Evolutionary conservation across 2,797 vertebrate genomes (phyloP).

Genomic region (Rachycentron canadum): DNA sequence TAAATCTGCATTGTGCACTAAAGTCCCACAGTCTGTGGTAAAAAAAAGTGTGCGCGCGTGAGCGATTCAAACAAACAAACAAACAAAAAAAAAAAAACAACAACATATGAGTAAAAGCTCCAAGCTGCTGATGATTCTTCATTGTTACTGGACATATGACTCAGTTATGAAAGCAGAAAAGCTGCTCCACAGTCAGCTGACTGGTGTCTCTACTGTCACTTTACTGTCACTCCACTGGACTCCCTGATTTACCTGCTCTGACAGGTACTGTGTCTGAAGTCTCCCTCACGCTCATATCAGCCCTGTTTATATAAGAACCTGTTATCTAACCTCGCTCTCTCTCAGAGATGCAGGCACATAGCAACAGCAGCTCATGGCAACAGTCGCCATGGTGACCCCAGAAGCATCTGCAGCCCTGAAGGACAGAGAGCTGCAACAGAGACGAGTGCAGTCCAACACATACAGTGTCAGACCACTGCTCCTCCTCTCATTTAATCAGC

Average conservation of each 20-base stretch:
- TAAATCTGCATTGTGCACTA: no score
- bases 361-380: slow-evolving; percentile 80
- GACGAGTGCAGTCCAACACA: background rate
- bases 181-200: background rate
- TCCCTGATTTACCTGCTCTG: background rate
- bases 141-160: background rate
- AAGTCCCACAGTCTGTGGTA: no score
- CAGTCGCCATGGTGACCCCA: slow-evolving; percentile 74
- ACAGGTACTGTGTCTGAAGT: background rate
- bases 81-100: no score
- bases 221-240: background rate
- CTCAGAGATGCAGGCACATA: slow-evolving; percentile 58
- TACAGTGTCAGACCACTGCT: background rate
- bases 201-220: background rate
- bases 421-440: slow-evolving; percentile 52
- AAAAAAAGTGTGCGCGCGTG: no score
- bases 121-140: background rate
- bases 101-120: no score
- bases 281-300: slow-evolving; percentile 8
- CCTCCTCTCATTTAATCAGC: background rate
- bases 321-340: slow-evolving; percentile 54
- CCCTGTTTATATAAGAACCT: slow-evolving; percentile 62
- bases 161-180: background rate
- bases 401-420: slow-evolving; percentile 68
- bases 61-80: no score